Evolutionary conservation across 2,113 vertebrate species (phyloP), one percentile per base, ranked within the genome.

Genomic region (Buteo buteo): DNA sequence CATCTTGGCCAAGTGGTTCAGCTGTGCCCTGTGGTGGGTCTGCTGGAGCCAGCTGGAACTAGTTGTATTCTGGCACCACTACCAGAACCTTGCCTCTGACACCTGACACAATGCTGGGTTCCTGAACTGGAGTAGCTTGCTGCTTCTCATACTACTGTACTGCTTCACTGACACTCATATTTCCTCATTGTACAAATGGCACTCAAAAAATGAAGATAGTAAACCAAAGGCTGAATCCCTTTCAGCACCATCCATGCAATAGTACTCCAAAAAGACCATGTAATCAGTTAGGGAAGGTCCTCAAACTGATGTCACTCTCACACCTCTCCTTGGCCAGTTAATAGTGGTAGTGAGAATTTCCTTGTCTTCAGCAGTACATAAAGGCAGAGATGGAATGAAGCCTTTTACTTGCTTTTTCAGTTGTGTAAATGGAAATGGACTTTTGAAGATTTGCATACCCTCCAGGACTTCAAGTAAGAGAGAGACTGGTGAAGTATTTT

Each of bases 1-100:
- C 8, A n/a, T 19, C n/a, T 10, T 45, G 45, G 38, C 45, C 32
- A 21, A 22, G 45, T 34, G 26, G n/a, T 16, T 17, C 54, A 64
- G 25, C 47, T 0, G 6, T 28, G 32, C 55, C 26, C 26, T 49
- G 29, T 7, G 12, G 32, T 15, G 11, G 26, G 29, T 69, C 34
- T 15, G 11, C 10, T 47, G 54, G 14, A 69, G 12, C 22, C 9
- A 6, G 26, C 57, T 70, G 29, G 47, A 64, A n/a, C 8, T 11
- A 1, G 9, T 19, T 10, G 29, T 6, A 1, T 25, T 29, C 5
- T 20, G 22, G 10, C 4, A 5, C 18, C 13, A 8, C 28, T 28
- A 22, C 29, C 40, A 90, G 29, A 59, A 66, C 29, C 62, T 36
- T 66, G 45, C n/a, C 47, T 62, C 57, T 6, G 29, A 61, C 29